Percentiles rank a stretch among this genome's conserved stretches.
Evolutionary conservation across 2,113 vertebrate genomes (phyloP).

Genomic region (Tragelaphus scriptus): DNA sequence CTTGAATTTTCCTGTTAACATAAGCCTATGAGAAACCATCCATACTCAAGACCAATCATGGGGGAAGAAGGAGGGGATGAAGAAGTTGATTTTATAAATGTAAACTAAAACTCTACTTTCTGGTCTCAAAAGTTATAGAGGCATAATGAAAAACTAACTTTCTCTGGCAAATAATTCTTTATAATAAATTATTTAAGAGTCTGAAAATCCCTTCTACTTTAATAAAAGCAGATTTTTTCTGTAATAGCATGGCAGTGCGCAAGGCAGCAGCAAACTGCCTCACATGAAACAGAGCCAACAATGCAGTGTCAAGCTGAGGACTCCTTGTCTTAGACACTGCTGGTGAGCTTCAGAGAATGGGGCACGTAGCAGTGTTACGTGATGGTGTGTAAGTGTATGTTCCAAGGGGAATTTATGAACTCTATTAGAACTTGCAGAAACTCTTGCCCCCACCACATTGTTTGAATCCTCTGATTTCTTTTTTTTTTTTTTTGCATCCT

Average conservation of each 20-base stretch:
- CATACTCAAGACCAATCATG: background rate
- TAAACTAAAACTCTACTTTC: background rate
- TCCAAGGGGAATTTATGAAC: background rate
- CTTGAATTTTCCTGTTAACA: background rate
- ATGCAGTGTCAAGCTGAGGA: background rate
- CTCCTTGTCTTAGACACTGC: background rate
- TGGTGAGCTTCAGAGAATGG: background rate
- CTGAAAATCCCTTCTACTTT: background rate
- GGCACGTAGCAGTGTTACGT: rapidly evolving
- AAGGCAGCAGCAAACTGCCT: background rate
- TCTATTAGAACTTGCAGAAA: background rate
- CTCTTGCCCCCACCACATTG: background rate
- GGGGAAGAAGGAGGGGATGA: background rate
- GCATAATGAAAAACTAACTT: background rate
- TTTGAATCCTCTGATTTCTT: background rate
- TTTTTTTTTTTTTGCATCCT: background rate
- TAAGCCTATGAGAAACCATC: background rate
- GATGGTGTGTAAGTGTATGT: background rate
- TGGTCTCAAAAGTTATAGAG: background rate
- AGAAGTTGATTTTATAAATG: background rate
- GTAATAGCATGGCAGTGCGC: background rate
- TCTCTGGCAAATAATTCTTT: background rate
- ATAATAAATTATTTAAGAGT: background rate
- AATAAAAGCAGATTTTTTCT: background rate
- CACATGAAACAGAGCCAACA: background rate